A percentile compares a stretch with the other conserved stretches of the same genome.
phyloP scores from a whole-genome alignment of 2,888 invertebrate genomes.

The Portevinia maculata region DNA sequence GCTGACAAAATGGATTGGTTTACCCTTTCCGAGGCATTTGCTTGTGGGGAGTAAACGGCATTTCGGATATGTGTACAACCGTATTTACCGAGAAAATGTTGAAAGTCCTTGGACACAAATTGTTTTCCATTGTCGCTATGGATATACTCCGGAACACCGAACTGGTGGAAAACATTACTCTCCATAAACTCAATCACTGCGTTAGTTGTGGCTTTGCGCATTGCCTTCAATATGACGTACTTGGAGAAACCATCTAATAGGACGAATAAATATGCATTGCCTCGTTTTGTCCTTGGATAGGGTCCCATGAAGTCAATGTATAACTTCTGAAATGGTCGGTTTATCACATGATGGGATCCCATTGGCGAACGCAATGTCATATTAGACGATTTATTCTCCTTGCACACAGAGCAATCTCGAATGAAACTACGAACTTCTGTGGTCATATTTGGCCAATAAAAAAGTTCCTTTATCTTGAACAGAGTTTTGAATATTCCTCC shows the following conservation, averaged over 20 bases:
- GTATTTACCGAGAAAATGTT: neutral
- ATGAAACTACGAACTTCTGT: slow-evolving; percentile 27
- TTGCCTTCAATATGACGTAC: neutral
- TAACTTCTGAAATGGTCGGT: neutral
- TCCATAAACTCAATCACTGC: neutral
- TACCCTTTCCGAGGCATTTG: neutral
- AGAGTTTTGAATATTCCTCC: slow-evolving; percentile 56
- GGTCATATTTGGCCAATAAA: slow-evolving; percentile 71
- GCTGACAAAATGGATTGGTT: slow-evolving; percentile 4
- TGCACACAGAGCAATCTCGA: neutral
- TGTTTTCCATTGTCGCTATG: slow-evolving; percentile 3
- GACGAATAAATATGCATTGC: neutral
- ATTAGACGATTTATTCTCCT: neutral
- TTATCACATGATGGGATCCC: neutral
- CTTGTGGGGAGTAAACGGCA: slow-evolving; percentile 7
- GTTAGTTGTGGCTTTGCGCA: neutral
- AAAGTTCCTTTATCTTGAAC: slow-evolving; percentile 27
- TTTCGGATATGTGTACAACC: slow-evolving; percentile 4
- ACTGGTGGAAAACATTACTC: neutral
- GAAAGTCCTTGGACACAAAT: neutral
- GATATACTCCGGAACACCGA: neutral
- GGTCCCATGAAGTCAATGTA: slow-evolving; percentile 1
- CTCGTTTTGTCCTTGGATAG: neutral
- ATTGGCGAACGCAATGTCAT: neutral
- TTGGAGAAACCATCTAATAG: neutral